Conservation (phyloP, 2,113 vertebrate species). For the Limanda limanda region DNA sequence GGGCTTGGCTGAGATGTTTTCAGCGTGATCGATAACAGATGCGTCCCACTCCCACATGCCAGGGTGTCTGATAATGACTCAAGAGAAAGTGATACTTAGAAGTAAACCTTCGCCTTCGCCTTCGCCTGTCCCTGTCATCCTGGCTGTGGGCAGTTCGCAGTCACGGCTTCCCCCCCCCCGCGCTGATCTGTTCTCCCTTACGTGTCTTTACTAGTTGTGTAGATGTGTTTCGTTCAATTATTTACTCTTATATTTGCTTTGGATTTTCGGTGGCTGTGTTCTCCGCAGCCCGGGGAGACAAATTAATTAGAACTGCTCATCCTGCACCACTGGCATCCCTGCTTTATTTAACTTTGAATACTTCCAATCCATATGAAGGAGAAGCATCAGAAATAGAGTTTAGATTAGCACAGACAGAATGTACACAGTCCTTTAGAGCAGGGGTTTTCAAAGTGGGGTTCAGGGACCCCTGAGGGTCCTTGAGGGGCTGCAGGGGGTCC, state of each 20-base stretch:
- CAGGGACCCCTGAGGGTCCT: no score
- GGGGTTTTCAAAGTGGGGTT: no score
- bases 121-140: slow-evolving; percentile 35
- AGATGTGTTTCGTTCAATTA: not conserved
- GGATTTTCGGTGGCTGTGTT: not conserved
- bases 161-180: slow-evolving; percentile 16
- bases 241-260: slow-evolving; percentile 9
- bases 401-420: no score
- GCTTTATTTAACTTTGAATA: not conserved
- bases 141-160: slow-evolving; percentile 35
- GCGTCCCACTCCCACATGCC: slow-evolving; percentile 46
- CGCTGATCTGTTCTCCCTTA: slow-evolving; percentile 25
- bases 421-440: no score
- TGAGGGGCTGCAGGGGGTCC: no score
- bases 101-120: slow-evolving; percentile 34
- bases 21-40: slow-evolving; percentile 57
- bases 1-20: slow-evolving; percentile 22
- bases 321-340: not conserved
- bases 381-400: not conserved
- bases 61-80: slow-evolving; percentile 48
- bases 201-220: slow-evolving; percentile 26
- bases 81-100: slow-evolving; percentile 36
- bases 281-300: slow-evolving; percentile 2
- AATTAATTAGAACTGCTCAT: slow-evolving; percentile 3
- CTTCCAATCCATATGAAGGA: not conserved